Evolutionary conservation across 1,140 invertebrate species (phyloP), one percentile per base, ranked within the genome.

Genomic region (Drosophila mauritiana): DNA sequence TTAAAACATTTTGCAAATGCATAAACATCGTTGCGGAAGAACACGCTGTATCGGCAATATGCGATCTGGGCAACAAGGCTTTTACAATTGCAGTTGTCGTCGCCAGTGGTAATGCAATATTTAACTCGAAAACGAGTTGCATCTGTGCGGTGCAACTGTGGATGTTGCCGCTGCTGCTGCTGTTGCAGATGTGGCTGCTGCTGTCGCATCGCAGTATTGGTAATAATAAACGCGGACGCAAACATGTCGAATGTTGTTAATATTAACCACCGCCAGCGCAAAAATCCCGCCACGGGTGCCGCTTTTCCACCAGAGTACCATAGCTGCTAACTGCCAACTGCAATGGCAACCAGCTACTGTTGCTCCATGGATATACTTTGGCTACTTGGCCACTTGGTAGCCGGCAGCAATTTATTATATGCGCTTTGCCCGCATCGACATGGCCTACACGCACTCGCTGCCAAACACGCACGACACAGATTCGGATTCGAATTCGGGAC

Each of bases 361-460:
- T 69, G 78, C 75, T 61, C 51, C 27, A 17, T 37, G 46, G 37
- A 52, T 46, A 68, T 52, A 52, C 64, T 48, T 39, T 31, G 31
- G 31, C 31, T 31, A 31, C 31, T 31, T 10, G 31, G 31, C 1
- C 17, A 42, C 40, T 42, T 45, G 55, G 83, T 73, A 79, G 83
- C 84, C 70, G 22, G 84, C 76, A 77, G 80, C 84, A 88, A 88
- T 88, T 89, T 88, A 88, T 88, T 77, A 73, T 85, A 85, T 85
- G 76, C 80, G 76, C 80, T 77, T 80, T 70, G 72, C 80, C 81
- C 80, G 75, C 83, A 78, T 85, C 80, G 62, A 78, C 80, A 73
- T 85, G 82, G 67, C 70, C 79, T 83, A 76, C 82, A 86, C 83
- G 75, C 82, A 88, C 75, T 80, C 65, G 55, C 63, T 39, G 62